These are phyloP conservation scores for Spilosoma lubricipeda DNA, from an alignment of 2,888 invertebrate genomes.

Conservation along the genomic window DNA sequence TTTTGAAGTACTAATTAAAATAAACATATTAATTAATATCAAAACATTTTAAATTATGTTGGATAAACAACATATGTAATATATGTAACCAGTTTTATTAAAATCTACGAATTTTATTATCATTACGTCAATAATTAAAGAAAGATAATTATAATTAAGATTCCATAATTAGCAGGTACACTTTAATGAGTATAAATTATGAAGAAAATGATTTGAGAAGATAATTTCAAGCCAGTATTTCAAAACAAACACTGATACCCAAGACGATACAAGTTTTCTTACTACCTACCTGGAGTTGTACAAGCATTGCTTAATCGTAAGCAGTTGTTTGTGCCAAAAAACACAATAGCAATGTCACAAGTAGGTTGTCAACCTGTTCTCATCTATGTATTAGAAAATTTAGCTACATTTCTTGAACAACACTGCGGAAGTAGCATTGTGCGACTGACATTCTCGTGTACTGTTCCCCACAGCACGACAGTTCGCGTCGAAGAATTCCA, in stretches of 20 bases:
- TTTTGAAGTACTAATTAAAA: constrained; percentile 21
- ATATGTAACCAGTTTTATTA: not conserved
- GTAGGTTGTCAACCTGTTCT: not conserved
- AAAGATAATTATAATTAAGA: not conserved
- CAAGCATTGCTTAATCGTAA: not conserved
- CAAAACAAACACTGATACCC: not conserved
- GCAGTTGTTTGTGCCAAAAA: not conserved
- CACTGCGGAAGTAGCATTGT: constrained; percentile 1
- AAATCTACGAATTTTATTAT: constrained; percentile 6
- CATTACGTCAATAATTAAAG: constrained; percentile 18
- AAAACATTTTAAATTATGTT: constrained; percentile 19
- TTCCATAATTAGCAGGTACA: not conserved
- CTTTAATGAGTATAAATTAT: constrained; percentile 3
- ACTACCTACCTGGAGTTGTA: not conserved
- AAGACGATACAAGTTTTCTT: not conserved
- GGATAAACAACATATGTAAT: constrained; percentile 6
- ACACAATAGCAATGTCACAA: not conserved
- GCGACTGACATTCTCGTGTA: not conserved
- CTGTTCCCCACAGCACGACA: not conserved
- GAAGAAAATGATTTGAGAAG: constrained; percentile 7
- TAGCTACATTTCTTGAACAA: not conserved
- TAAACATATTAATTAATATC: constrained; percentile 13
- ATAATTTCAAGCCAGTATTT: not conserved
- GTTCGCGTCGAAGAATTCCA: not conserved
- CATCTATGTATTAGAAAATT: not conserved